Conservation (phyloP, 1,140 invertebrate species). For the Dreissena polymorpha region DNA sequence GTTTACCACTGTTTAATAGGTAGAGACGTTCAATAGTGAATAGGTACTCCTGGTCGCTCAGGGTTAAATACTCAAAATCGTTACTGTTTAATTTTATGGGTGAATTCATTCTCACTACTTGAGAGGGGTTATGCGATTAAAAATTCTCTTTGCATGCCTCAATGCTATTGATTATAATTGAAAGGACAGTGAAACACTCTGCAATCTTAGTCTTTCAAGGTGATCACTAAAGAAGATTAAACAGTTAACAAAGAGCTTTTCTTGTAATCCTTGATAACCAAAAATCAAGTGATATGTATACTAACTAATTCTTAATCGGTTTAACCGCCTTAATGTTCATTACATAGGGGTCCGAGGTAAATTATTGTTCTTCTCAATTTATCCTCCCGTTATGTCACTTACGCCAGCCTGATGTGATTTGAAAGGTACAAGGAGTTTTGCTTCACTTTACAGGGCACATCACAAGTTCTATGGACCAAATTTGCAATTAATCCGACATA, state of each 20-base stretch:
- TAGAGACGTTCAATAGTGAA: constrained; percentile 44
- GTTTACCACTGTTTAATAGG: constrained; percentile 51
- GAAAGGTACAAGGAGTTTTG: no score
- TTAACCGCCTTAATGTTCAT: not conserved
- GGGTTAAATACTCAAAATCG: constrained; percentile 53
- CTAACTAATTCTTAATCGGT: constrained; percentile 3
- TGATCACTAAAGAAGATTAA: no score
- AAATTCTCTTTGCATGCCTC: not conserved
- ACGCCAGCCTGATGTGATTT: no score
- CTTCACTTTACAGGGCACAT: no score
- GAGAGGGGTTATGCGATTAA: not conserved
- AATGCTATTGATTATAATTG: not conserved
- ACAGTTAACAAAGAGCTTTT: not conserved
- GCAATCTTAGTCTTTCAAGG: no score
- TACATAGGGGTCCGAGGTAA: not conserved
- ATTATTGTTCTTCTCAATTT: no score
- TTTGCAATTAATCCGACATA: no score
- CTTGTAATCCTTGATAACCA: constrained; percentile 12
- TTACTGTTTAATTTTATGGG: constrained; percentile 36
- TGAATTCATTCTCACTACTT: constrained; percentile 34
- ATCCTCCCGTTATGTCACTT: no score
- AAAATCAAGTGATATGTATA: constrained; percentile 28
- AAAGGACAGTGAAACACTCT: not conserved
- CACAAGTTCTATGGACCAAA: no score
- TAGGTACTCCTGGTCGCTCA: constrained; percentile 50